A percentile compares a stretch with the other conserved stretches of the same genome.
Evolutionary conservation across 1,140 invertebrate species (phyloP).

Genomic region (Drosophila subobscura): DNA sequence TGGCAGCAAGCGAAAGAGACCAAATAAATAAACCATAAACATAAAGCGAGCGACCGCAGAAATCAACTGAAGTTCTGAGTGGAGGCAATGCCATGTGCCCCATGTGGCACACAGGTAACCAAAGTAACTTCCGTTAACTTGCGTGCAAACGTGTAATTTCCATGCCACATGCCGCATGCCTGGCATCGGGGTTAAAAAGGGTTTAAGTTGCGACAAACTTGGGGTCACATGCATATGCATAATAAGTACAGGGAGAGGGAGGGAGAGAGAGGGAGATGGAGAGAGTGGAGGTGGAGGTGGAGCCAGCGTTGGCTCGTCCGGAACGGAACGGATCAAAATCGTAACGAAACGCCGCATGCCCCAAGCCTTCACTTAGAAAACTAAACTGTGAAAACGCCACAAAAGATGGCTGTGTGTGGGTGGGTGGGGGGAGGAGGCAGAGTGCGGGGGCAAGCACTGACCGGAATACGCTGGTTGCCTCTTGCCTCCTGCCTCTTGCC

Average conservation of each 20-base stretch:
- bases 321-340: slow-evolving; percentile 46
- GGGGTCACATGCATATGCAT: slow-evolving; percentile 73
- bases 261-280: slow-evolving; percentile 28
- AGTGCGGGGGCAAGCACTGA: slow-evolving; percentile 11
- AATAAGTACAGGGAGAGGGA: slow-evolving; percentile 66
- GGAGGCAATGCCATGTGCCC: slow-evolving; percentile 30
- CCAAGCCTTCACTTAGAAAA: slow-evolving; percentile 53
- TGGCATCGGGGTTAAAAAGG: slow-evolving; percentile 76
- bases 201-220: slow-evolving; percentile 70
- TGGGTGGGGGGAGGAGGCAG: slow-evolving; percentile 1
- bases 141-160: slow-evolving; percentile 76
- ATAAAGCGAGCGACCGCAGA: slow-evolving; percentile 62
- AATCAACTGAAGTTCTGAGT: slow-evolving; percentile 57
- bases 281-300: not conserved
- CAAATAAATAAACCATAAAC: slow-evolving; percentile 80
- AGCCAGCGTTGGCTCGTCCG: slow-evolving; percentile 28
- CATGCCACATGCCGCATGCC: not conserved
- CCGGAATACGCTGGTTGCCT: slow-evolving; percentile 24
- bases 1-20: slow-evolving; percentile 31
- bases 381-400: slow-evolving; percentile 78
- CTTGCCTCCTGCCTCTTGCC: not conserved
- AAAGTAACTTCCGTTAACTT: slow-evolving; percentile 70
- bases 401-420: slow-evolving; percentile 2
- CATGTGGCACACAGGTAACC: not conserved
- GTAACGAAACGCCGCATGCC: slow-evolving; percentile 2